phyloP scores from a whole-genome alignment of 2,797 vertebrate species.

The Phoxinus dragarum region DNA sequence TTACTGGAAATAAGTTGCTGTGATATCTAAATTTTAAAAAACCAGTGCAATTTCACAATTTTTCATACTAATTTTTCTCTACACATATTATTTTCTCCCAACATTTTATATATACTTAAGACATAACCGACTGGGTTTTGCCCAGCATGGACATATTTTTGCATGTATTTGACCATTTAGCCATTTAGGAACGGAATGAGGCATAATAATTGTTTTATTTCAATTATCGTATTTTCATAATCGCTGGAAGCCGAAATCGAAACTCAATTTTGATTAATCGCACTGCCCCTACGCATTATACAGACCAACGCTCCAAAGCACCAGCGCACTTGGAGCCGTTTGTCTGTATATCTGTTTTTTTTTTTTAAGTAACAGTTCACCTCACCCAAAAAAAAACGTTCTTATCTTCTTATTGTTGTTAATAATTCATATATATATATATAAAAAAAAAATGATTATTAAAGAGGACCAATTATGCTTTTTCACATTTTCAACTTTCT shows the following conservation, averaged over 20 bases:
- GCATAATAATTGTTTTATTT: neutral
- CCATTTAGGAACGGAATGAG: neutral
- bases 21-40: neutral
- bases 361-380: neutral
- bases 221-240: neutral
- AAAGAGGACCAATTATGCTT: no score
- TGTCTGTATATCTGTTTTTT: no score
- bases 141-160: no score
- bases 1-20: neutral
- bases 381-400: neutral
- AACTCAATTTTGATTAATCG: neutral
- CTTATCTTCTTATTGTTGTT: neutral
- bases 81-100: no score
- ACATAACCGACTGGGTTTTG: no score
- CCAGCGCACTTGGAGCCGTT: no score
- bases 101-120: no score
- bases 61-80: no score
- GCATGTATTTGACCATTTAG: no score
- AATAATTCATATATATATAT: neutral
- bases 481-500: no score
- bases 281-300: neutral
- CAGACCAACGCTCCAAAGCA: neutral
- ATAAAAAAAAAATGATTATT: neutral
- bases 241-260: neutral
- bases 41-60: neutral